Conservation (phyloP, 2,888 invertebrate genomes). For the Acleris holmiana region DNA sequence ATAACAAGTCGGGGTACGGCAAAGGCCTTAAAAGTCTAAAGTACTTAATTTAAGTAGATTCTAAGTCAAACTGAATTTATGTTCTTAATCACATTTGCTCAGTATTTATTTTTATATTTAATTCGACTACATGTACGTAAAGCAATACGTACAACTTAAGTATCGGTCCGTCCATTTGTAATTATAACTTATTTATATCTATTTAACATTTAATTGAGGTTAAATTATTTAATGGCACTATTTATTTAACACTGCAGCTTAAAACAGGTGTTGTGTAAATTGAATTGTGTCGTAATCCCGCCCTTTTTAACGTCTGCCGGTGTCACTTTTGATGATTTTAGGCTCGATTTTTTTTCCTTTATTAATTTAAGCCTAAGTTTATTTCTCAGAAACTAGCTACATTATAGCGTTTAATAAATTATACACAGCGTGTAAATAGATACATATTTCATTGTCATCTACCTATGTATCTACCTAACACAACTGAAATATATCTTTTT, state of each 20-base stretch:
- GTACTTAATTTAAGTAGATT: slow-evolving; percentile 25
- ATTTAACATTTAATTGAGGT: slow-evolving; percentile 1
- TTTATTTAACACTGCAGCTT: too few species aligned
- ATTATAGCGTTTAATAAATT: too few species aligned
- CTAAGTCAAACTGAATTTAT: slow-evolving; percentile 22
- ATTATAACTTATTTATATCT: slow-evolving; percentile 4
- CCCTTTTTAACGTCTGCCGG: too few species aligned
- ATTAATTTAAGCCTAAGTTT: too few species aligned
- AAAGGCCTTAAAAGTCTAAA: background rate
- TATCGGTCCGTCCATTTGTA: slow-evolving; percentile 20
- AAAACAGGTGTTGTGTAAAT: too few species aligned
- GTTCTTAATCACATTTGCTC: slow-evolving; percentile 20
- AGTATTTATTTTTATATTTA: slow-evolving; percentile 25
- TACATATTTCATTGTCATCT: slow-evolving; percentile 19
- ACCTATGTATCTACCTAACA: slow-evolving; percentile 18
- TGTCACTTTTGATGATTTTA: too few species aligned
- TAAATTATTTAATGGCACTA: background rate
- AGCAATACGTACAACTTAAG: slow-evolving; percentile 32
- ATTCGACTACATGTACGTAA: background rate
- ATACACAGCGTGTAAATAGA: slow-evolving; percentile 11
- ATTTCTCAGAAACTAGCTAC: too few species aligned
- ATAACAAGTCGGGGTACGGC: background rate
- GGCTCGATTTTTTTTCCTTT: too few species aligned
- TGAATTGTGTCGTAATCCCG: too few species aligned
- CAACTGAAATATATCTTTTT: too few species aligned